Base-by-base conservation (phyloP, 1,140 invertebrate genomes). In the Drosophila santomea region DNA sequence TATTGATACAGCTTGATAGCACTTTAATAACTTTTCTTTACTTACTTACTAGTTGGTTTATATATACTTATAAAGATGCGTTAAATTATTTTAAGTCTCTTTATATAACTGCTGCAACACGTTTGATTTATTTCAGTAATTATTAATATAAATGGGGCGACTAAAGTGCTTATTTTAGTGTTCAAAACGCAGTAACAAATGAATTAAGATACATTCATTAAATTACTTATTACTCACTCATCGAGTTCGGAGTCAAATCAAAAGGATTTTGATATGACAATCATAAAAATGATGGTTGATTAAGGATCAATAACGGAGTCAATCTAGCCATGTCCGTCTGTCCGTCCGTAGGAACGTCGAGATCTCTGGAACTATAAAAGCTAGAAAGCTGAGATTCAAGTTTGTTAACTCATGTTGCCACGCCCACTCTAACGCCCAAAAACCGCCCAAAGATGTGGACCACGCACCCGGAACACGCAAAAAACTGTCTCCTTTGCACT, bases 81-180 rank as follows among this genome's bases (percentile, higher is more conserved):
- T 32, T 15, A 5, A 35, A 35, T 17, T 17, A 20, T 35, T 51
- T 17, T 17, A 2, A 51, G 10, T 14, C 25, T 25, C 28, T 51
- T 15, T 12, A 17, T 17, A 32, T 51, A 35, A 4, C 25, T n/a
- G 3, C 25, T 51, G 48, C 35, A 4, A 12, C 32, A 52, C 10
- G 12, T 11, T 35, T 52, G 10, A 52, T 36, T 52, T 17, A 52
- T 52, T 52, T 52, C 4, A 52, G 11, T 52, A 35, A 36, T 17
- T 36, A 1, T 36, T 52, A 5, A 36, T 6, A 14, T 52, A 52
- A 36, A 52, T 20, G 8, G 28, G 6, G 1, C 17, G 11, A 51
- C 48, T 35, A 51, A 50, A 39, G 12, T 17, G 14, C n/a, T 8
- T n/a, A 3, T 4, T n/a, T 48, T 35, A 17, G 48, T 6, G 8